These are phyloP conservation scores for Rynchops niger DNA, from an alignment of 2,113 vertebrate species.

Conservation along the genomic window DNA sequence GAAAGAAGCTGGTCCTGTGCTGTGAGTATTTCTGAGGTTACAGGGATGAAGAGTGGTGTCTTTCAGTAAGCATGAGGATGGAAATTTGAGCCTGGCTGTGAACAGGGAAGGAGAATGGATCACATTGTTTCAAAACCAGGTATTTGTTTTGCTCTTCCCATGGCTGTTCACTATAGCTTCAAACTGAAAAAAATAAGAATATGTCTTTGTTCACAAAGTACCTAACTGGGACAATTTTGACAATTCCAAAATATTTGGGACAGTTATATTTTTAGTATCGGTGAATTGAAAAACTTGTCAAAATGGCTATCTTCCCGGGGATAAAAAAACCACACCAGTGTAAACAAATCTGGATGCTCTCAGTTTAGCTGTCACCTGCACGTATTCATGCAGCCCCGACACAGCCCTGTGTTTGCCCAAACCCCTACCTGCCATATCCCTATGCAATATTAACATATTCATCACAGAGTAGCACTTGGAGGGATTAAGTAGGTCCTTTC, in stretches of 20 bases:
- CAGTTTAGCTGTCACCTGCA: background rate
- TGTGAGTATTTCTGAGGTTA: background rate
- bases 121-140: background rate
- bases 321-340: background rate
- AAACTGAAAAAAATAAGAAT: background rate
- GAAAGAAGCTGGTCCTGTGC: background rate
- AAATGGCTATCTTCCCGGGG: background rate
- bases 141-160: background rate
- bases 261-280: constrained; percentile 6
- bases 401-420: background rate
- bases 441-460: background rate
- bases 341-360: background rate
- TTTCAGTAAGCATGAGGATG: background rate
- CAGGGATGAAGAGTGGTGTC: background rate
- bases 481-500: background rate
- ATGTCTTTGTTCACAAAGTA: background rate
- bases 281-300: background rate
- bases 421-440: background rate
- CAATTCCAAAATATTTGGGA: background rate
- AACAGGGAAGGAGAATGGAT: background rate
- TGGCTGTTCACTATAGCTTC: background rate
- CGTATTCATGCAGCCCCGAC: background rate
- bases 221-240: background rate
- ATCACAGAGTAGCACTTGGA: background rate
- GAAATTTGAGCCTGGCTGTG: background rate